These are phyloP conservation scores for Nesoenas mayeri DNA, from an alignment of 2,113 vertebrate species.

Conservation along the genomic window DNA sequence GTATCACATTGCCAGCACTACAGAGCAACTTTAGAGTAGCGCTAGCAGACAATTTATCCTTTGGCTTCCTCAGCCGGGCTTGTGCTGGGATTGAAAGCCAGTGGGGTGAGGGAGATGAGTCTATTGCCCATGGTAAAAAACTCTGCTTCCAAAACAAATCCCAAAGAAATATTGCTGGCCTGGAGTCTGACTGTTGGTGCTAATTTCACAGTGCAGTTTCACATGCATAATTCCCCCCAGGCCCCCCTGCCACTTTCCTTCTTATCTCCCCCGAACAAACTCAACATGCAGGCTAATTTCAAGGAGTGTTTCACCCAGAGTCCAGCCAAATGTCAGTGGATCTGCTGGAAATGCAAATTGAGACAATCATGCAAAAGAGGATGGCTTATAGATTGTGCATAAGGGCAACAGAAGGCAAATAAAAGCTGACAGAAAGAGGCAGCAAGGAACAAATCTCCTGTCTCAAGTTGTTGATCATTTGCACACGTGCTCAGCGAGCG, in stretches of 20 bases:
- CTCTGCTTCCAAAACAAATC: conserved; percentile 64
- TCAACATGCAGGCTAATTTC: conserved; percentile 57
- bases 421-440: conserved; percentile 20
- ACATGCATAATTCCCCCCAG: conserved; percentile 28
- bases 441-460: background rate
- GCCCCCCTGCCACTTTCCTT: conserved; percentile 19
- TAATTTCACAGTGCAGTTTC: conserved; percentile 54
- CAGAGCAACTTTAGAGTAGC: conserved; percentile 43
- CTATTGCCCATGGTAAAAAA: conserved; percentile 56
- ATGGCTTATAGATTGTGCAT: background rate
- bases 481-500: background rate
- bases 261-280: conserved; percentile 71
- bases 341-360: conserved; percentile 64
- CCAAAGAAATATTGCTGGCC: conserved; percentile 42
- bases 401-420: conserved; percentile 29
- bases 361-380: conserved; percentile 24
- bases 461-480: background rate
- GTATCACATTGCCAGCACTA: conserved; percentile 52
- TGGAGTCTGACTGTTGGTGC: conserved; percentile 8
- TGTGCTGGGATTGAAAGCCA: conserved; percentile 52
- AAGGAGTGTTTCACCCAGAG: conserved; percentile 57
- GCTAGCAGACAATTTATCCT: conserved; percentile 63
- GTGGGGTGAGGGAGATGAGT: conserved; percentile 57
- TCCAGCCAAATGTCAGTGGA: conserved; percentile 58
- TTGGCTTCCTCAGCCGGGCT: conserved; percentile 40